Evolutionary conservation across 53 echinoderm and acorn worm genomes (phyloP).

Genomic region (Holothuria leucospilota): DNA sequence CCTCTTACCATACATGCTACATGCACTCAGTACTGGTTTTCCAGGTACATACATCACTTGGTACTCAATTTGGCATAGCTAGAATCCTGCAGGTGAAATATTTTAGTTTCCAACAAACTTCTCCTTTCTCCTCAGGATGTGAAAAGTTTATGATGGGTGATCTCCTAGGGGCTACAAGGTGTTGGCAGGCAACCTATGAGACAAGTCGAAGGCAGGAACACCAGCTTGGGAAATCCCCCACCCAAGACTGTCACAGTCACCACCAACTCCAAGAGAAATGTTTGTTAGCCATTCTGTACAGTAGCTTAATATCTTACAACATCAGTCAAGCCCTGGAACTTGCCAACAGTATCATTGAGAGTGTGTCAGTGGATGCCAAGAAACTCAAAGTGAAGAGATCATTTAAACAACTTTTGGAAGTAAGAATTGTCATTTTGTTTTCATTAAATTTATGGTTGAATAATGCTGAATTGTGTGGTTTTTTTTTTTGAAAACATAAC

Average conservation of each 20-base stretch:
- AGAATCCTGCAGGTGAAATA: too few relatives aligned
- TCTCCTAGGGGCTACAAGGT: conserved; percentile 45
- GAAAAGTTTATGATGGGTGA: conserved; percentile 63
- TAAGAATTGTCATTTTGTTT: conserved; percentile 3
- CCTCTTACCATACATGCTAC: too few relatives aligned
- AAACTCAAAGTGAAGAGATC: conserved; percentile 44
- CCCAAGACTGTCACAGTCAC: too few relatives aligned
- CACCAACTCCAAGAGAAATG: background rate
- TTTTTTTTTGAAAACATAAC: too few relatives aligned
- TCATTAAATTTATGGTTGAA: too few relatives aligned
- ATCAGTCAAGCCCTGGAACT: conserved; percentile 60
- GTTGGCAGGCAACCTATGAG: conserved; percentile 49
- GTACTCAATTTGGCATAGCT: too few relatives aligned
- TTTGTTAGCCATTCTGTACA: conserved; percentile 80
- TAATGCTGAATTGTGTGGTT: too few relatives aligned
- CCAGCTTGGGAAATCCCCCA: too few relatives aligned
- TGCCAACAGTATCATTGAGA: conserved; percentile 65
- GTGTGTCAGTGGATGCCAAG: conserved; percentile 57
- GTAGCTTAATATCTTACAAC: conserved; percentile 67
- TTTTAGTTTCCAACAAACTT: background rate
- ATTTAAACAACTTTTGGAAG: conserved; percentile 37
- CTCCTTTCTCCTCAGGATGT: conserved; percentile 53
- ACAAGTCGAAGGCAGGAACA: conserved; percentile 41
- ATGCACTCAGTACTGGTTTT: too few relatives aligned
- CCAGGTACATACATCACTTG: too few relatives aligned